Percentiles rank a stretch among this genome's conserved stretches.
Conservation (phyloP, 2,888 invertebrate genomes). For the Meteorus cinctellus region DNA sequence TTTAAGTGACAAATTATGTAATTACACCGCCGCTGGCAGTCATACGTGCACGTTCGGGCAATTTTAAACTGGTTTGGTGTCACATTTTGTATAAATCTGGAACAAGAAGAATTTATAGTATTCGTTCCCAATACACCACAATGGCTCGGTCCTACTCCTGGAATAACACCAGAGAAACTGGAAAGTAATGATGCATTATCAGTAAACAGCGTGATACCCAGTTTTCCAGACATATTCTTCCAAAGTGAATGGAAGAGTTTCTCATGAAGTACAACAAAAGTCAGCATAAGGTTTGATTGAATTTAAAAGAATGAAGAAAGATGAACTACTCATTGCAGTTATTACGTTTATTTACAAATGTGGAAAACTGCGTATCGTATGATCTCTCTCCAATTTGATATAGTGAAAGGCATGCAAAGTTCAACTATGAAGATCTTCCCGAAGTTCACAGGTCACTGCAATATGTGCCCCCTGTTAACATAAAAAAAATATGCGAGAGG, state of each 20-base stretch:
- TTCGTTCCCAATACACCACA: slow-evolving; percentile 11
- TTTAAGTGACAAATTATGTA: slow-evolving; percentile 29
- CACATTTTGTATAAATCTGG: slow-evolving; percentile 42
- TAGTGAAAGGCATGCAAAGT: slow-evolving; percentile 24
- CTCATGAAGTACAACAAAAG: neutral
- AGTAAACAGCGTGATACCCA: slow-evolving; percentile 48
- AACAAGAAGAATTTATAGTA: slow-evolving; percentile 49
- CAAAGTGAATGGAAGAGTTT: neutral
- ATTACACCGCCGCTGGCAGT: neutral
- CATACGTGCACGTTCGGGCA: slow-evolving; percentile 2
- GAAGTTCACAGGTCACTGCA: neutral
- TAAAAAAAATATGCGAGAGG: slow-evolving; percentile 40
- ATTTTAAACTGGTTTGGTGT: neutral
- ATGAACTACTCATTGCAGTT: slow-evolving; percentile 3
- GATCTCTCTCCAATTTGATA: slow-evolving; percentile 47
- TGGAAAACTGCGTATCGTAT: slow-evolving; percentile 37
- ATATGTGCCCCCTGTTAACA: slow-evolving; percentile 47
- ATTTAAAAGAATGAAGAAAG: slow-evolving; percentile 17
- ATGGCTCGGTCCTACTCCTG: neutral
- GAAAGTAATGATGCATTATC: slow-evolving; percentile 37
- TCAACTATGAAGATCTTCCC: slow-evolving; percentile 28
- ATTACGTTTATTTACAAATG: slow-evolving; percentile 20
- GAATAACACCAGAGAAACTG: slow-evolving; percentile 3
- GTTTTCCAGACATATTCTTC: slow-evolving; percentile 31
- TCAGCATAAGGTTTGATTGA: neutral